Evolutionary conservation across 2,888 invertebrate species (phyloP).

Genomic region (Pegoplata infirma): DNA sequence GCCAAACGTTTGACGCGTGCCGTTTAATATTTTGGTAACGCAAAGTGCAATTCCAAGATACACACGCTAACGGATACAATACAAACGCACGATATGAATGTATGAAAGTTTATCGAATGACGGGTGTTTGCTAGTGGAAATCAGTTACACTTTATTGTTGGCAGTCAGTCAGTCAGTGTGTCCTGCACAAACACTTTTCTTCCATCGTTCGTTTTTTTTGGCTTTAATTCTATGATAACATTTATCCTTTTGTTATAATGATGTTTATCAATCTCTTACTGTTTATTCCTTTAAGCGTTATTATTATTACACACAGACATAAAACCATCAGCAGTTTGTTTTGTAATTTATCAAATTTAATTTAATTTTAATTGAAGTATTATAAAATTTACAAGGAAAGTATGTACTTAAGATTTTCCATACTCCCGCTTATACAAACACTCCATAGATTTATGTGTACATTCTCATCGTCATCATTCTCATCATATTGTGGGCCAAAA

Average conservation of each 20-base stretch:
- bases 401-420: constrained; percentile 14
- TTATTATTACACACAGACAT: constrained; percentile 62
- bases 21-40: constrained; percentile 47
- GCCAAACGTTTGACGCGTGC: constrained; percentile 52
- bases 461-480: background rate
- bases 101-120: constrained; percentile 47
- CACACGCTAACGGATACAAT: constrained; percentile 14
- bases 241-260: constrained; percentile 54
- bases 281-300: constrained; percentile 27
- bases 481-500: too few relatives aligned
- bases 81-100: constrained; percentile 38
- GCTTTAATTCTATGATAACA: constrained; percentile 56
- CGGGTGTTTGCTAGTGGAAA: constrained; percentile 62
- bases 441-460: background rate
- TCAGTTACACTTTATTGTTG: constrained; percentile 69
- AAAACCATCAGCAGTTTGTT: constrained; percentile 71
- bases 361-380: constrained; percentile 60
- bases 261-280: constrained; percentile 43
- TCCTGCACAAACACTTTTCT: constrained; percentile 50
- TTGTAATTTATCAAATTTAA: constrained; percentile 60
- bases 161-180: background rate
- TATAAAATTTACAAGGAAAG: background rate
- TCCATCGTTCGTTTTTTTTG: too few relatives aligned
- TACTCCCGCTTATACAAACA: background rate
- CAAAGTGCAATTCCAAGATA: constrained; percentile 49